phyloP scores from a whole-genome alignment of 2,113 vertebrate genomes.

The Nestor notabilis region DNA sequence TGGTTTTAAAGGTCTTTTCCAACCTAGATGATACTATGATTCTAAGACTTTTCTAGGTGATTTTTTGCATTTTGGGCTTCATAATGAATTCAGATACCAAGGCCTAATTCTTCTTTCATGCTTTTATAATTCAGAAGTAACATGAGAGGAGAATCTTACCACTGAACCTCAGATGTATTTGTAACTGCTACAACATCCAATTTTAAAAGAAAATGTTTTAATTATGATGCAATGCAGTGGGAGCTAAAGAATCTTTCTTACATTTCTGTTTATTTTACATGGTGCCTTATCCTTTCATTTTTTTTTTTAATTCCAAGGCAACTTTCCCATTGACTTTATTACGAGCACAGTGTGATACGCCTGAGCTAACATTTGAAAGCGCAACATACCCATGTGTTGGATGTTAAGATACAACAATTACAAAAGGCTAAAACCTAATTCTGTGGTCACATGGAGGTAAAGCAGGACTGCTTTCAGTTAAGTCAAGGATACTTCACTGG shows the following conservation, averaged over 20 bases:
- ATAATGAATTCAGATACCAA: background rate
- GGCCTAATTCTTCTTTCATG: background rate
- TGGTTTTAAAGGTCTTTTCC: background rate
- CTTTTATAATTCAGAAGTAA: slow-evolving; percentile 1
- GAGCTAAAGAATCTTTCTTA: background rate
- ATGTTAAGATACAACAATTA: background rate
- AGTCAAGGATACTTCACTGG: background rate
- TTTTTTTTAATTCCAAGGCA: background rate
- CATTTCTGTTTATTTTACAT: slow-evolving; percentile 14
- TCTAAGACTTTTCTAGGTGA: background rate
- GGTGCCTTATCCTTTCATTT: background rate
- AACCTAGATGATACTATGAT: background rate
- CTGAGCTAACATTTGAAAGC: background rate
- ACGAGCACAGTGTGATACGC: background rate
- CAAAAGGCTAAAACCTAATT: background rate
- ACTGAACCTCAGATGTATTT: background rate
- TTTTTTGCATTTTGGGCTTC: background rate
- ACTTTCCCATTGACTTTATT: background rate
- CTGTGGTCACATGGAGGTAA: background rate
- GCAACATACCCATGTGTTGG: background rate
- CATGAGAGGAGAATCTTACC: background rate
- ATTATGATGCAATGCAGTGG: slow-evolving; percentile 25
- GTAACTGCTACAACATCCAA: background rate
- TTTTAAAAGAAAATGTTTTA: slow-evolving; percentile 57
- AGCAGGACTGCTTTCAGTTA: background rate